Conservation (phyloP, 2,113 vertebrate species). For the Mormyrus iriodes region DNA sequence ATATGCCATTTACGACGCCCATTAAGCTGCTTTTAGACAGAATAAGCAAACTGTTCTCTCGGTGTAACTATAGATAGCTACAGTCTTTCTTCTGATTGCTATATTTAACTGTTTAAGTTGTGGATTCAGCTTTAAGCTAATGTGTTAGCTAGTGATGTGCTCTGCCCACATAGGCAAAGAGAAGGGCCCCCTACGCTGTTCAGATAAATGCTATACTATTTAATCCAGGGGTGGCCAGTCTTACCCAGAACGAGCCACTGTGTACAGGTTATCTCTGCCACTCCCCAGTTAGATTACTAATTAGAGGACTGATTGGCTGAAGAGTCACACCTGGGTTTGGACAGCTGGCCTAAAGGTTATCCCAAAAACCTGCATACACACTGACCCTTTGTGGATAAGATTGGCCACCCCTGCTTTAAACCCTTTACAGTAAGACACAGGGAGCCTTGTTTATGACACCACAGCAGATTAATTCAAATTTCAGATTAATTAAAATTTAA, state of each 20-base stretch:
- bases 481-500: neutral
- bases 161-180: neutral
- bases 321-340: no score
- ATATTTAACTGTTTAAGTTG: neutral
- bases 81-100: neutral
- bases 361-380: no score
- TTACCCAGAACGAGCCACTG: no score
- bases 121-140: neutral
- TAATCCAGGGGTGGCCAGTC: no score
- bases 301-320: no score
- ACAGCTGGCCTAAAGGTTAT: no score
- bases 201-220: neutral
- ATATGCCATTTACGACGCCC: neutral
- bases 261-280: no score
- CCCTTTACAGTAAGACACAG: neutral
- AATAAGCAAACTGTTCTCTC: neutral
- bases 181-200: neutral
- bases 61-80: neutral
- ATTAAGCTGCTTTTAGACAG: neutral
- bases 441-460: neutral
- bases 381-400: no score
- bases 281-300: no score
- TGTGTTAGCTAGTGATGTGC: neutral
- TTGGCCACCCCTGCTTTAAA: no score
- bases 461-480: neutral